Conservation (phyloP, 2,888 invertebrate genomes). For the Boloria euphrosyne region DNA sequence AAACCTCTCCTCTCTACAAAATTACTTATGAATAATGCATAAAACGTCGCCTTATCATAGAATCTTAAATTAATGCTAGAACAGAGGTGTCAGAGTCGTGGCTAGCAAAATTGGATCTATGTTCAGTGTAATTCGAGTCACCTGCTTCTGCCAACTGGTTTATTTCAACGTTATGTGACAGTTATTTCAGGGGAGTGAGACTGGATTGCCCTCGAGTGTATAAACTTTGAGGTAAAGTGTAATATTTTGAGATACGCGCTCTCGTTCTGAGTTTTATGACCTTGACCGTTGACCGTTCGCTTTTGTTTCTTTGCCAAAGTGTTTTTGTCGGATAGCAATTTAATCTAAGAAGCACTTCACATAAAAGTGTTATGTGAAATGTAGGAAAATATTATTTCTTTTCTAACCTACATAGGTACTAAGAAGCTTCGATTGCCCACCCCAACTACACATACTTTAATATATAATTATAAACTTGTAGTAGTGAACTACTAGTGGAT, state of each 20-base stretch:
- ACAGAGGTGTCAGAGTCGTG: slow-evolving; percentile 31
- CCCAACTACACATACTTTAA: too few relatives aligned
- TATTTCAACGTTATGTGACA: slow-evolving; percentile 73
- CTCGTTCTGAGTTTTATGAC: slow-evolving; percentile 17
- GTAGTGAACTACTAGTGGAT: too few relatives aligned
- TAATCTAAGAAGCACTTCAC: too few relatives aligned
- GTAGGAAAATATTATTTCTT: too few relatives aligned
- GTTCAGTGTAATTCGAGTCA: slow-evolving; percentile 42
- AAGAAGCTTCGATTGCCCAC: too few relatives aligned
- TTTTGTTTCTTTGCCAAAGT: neutral
- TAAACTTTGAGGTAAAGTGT: slow-evolving; percentile 62
- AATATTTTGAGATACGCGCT: slow-evolving; percentile 42
- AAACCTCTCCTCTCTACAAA: slow-evolving; percentile 18
- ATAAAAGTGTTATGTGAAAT: too few relatives aligned
- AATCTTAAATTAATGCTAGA: slow-evolving; percentile 34
- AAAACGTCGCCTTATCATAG: slow-evolving; percentile 25
- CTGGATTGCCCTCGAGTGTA: slow-evolving; percentile 65
- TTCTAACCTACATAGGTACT: too few relatives aligned
- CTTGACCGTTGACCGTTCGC: slow-evolving; percentile 41
- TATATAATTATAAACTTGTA: too few relatives aligned
- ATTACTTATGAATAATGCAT: slow-evolving; percentile 31
- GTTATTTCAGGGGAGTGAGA: slow-evolving; percentile 67
- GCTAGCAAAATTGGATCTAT: slow-evolving; percentile 44
- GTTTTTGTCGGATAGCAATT: neutral
- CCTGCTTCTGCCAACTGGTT: slow-evolving; percentile 48